These are phyloP conservation scores for Mus musculus DNA, from an alignment of 2,113 vertebrate genomes.

Conservation along the genomic window DNA sequence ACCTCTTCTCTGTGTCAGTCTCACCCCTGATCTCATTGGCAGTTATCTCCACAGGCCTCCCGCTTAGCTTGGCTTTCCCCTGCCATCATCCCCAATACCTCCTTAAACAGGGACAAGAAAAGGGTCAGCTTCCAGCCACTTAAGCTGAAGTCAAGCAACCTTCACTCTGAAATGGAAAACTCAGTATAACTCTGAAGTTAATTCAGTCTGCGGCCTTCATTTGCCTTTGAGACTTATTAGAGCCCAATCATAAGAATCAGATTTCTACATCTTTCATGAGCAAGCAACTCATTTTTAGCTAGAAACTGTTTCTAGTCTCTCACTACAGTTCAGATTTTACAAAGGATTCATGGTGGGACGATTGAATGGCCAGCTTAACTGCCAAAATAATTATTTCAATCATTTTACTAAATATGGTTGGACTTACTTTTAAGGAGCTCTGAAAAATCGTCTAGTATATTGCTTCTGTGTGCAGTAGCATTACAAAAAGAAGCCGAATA, in stretches of 20 bases:
- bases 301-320: conserved; percentile 9
- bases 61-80: conserved; percentile 33
- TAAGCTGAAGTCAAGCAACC: conserved; percentile 39
- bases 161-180: neutral
- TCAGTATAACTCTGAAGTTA: neutral
- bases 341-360: neutral
- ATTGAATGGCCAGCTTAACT: conserved; percentile 8
- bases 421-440: neutral
- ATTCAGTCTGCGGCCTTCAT: neutral
- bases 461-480: neutral
- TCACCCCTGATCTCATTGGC: conserved; percentile 43
- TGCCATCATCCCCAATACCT: conserved; percentile 29
- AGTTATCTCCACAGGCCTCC: neutral
- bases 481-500: neutral
- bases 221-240: neutral
- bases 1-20: neutral
- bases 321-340: neutral
- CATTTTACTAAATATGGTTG: neutral
- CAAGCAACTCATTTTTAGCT: neutral
- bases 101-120: conserved; percentile 44
- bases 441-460: neutral
- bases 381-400: conserved; percentile 43
- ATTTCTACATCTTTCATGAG: conserved; percentile 1
- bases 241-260: neutral
- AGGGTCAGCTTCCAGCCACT: conserved; percentile 43